Conservation (phyloP, 2,797 vertebrate species). For the Pangasius sanitwongsei region DNA sequence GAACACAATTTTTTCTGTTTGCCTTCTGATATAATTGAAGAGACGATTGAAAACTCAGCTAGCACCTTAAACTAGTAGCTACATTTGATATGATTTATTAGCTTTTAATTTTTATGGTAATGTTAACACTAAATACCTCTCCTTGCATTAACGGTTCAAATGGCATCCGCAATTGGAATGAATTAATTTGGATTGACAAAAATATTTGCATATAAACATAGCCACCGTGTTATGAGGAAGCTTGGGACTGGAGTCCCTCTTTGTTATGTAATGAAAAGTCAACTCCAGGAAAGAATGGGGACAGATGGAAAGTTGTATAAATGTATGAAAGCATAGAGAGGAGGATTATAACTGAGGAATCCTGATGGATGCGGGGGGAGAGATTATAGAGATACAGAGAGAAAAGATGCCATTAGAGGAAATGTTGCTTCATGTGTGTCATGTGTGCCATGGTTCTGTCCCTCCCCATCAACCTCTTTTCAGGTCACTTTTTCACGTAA, state of each 20-base stretch:
- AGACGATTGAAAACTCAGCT: not conserved
- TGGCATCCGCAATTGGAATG: not conserved
- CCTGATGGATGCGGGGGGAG: not conserved
- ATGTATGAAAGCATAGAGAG: not conserved
- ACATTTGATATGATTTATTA: not conserved
- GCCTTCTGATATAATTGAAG: not conserved
- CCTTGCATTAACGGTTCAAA: not conserved
- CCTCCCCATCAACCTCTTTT: no score
- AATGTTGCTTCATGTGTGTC: not conserved
- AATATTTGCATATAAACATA: not conserved
- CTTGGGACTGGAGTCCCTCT: not conserved
- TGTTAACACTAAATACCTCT: not conserved
- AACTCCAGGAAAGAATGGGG: not conserved
- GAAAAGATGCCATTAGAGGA: not conserved
- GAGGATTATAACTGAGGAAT: conserved; percentile 9
- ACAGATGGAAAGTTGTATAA: conserved; percentile 1
- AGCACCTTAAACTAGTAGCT: not conserved
- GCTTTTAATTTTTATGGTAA: not conserved
- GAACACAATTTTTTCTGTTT: not conserved
- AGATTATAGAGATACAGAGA: not conserved
- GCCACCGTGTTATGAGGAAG: not conserved
- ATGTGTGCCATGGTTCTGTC: not conserved
- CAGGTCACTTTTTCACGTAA: not conserved
- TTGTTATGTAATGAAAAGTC: not conserved
- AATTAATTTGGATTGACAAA: not conserved